Conservation (phyloP, 1,140 invertebrate genomes). For the Cylas formicarius region DNA sequence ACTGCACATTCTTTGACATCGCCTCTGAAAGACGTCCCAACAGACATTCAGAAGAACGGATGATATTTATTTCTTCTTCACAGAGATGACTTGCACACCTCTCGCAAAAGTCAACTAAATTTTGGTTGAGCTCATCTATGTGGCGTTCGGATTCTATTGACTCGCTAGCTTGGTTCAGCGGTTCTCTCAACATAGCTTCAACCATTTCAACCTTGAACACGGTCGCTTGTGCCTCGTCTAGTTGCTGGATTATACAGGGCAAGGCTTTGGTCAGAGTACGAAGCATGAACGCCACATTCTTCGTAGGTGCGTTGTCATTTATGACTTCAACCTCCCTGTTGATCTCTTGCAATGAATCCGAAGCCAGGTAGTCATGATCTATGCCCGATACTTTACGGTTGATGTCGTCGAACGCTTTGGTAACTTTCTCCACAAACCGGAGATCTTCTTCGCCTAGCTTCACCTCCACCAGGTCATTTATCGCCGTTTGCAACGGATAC, state of each 20-base stretch:
- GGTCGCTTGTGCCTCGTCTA: constrained; percentile 16
- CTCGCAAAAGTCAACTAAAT: constrained; percentile 10
- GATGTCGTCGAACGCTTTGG: constrained; percentile 24
- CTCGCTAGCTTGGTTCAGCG: constrained; percentile 4
- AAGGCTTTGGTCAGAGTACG: constrained; percentile 18
- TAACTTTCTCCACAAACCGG: constrained; percentile 26
- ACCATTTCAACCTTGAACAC: constrained; percentile 24
- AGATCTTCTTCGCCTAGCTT: constrained; percentile 27
- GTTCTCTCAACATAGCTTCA: constrained; percentile 10
- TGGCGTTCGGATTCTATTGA: not conserved
- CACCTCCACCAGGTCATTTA: constrained; percentile 34
- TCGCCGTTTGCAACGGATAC: constrained; percentile 31
- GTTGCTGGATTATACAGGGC: constrained; percentile 19
- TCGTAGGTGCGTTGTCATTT: constrained; percentile 22
- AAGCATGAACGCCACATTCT: constrained; percentile 16
- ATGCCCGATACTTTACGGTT: constrained; percentile 18
- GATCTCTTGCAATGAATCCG: constrained; percentile 16
- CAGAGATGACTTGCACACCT: constrained; percentile 14
- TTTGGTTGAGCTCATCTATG: not conserved
- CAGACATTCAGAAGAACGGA: constrained; percentile 13
- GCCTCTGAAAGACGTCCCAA: constrained; percentile 8
- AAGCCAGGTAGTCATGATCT: constrained; percentile 6
- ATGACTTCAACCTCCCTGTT: constrained; percentile 24
- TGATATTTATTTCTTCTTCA: constrained; percentile 20
- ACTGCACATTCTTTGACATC: constrained; percentile 2